Base-by-base conservation (phyloP, 2,113 vertebrate genomes). In the Chloropsis cyanopogon region DNA sequence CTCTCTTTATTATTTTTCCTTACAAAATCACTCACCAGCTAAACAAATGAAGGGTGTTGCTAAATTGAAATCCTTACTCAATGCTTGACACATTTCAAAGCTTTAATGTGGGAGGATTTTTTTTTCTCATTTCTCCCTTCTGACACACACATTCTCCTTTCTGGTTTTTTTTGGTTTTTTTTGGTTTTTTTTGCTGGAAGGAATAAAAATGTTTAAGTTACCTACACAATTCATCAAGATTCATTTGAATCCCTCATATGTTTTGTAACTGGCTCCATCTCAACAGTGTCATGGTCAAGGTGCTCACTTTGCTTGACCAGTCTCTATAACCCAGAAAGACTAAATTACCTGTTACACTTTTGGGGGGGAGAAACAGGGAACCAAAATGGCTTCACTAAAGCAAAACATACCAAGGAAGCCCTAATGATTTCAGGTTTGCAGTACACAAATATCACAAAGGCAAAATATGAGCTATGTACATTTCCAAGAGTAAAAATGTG, bases 351-450 rank as follows among this genome's bases (percentile, higher is more conserved):
- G 22, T 18, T 68, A 14, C 5, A 28, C 1, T 17, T 3, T 0
- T 29, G 1, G 0, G 0, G 12, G 0, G 13, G n/a, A 37, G 11
- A 28, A 77, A 18, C 8, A 7, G 7, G 8, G 13, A 69, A 26
- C 3, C 4, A 53, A 53, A 82, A 53, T 49, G 26, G 10, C 12
- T 61, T 64, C 10, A 54, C 10, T 52, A 50, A 72, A 47, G 9
- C 14, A 71, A 88, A 79, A 79, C n/a, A 42, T 23, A 71, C 5
- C 18, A 42, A 53, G 17, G 37, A 25, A 66, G 12, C 5, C 15
- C 12, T 64, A 56, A 57, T 6, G 28, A 89, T 63, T 78, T 78
- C 18, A 53, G 5, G 13, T 69, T 54, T 39, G 23, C 31, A 50
- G 19, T 54, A 59, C 12, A 33, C 5, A 44, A 37, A 18, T 42